phyloP scores from a whole-genome alignment of 2,888 invertebrate species.

The Thecocarcelia acutangulata region DNA sequence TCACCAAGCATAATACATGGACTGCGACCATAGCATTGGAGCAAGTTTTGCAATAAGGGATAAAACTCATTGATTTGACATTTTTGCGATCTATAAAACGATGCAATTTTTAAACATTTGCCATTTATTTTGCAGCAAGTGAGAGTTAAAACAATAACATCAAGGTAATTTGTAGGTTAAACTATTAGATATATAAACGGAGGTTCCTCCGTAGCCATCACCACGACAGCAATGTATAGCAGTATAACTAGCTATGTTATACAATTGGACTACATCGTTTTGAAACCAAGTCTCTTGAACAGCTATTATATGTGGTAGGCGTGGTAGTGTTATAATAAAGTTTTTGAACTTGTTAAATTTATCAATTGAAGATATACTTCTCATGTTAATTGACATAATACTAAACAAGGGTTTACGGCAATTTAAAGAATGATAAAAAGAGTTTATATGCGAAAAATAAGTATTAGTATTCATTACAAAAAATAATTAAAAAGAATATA shows the following conservation, averaged over 20 bases:
- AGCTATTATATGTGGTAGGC: background rate
- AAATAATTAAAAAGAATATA: too few relatives aligned
- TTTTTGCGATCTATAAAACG: background rate
- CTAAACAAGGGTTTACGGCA: background rate
- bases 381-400: background rate
- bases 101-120: background rate
- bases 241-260: slow-evolving; percentile 1
- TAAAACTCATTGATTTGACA: background rate
- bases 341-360: background rate
- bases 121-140: background rate
- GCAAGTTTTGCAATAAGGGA: background rate
- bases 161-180: background rate
- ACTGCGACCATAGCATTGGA: slow-evolving; percentile 2
- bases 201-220: background rate
- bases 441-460: too few relatives aligned
- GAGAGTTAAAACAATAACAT: too few relatives aligned
- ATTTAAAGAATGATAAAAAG: too few relatives aligned
- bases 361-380: slow-evolving; percentile 2
- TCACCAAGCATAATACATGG: background rate
- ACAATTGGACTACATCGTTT: background rate
- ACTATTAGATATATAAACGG: background rate
- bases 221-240: background rate
- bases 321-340: background rate
- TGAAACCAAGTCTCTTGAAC: slow-evolving; percentile 3
- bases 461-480: too few relatives aligned